Evolutionary conservation across 2,888 invertebrate genomes (phyloP).

Genomic region (Corbicula japonica): DNA sequence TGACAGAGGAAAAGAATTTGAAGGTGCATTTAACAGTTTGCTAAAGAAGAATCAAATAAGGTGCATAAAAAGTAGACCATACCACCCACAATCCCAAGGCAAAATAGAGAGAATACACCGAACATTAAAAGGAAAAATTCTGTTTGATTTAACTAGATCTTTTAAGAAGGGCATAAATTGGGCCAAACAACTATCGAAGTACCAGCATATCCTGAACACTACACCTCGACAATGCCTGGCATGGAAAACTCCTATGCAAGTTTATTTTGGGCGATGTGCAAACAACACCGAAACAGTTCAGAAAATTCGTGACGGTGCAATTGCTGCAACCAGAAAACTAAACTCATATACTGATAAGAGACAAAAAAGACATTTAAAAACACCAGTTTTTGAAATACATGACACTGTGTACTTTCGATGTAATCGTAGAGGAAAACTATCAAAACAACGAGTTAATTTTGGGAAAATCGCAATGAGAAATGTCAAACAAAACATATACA

Average conservation of each 20-base stretch:
- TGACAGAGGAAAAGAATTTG: conserved; percentile 29
- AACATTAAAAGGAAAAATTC: conserved; percentile 32
- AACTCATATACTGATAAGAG: conserved; percentile 19
- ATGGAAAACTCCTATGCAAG: conserved; percentile 15
- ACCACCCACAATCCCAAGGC: conserved; percentile 46
- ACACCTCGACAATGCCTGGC: conserved; percentile 20
- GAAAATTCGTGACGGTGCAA: conserved; percentile 20
- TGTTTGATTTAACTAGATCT: conserved; percentile 16
- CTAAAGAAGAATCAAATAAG: neutral
- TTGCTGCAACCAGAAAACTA: conserved; percentile 17
- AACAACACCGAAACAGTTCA: neutral
- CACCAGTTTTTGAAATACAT: neutral
- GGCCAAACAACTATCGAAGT: conserved; percentile 23
- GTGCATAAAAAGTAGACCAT: conserved; percentile 16
- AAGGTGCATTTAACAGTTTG: conserved; percentile 9
- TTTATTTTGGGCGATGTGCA: conserved; percentile 20
- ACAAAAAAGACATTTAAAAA: neutral
- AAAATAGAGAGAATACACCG: conserved; percentile 39
- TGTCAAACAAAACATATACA: conserved; percentile 19
- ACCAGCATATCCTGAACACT: conserved; percentile 22
- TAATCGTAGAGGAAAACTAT: neutral
- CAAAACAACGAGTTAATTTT: too few relatives aligned
- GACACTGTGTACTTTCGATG: conserved; percentile 21
- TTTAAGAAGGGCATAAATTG: conserved; percentile 14
- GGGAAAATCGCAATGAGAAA: conserved; percentile 11